These are phyloP conservation scores for Clarias macrocephalus DNA, from an alignment of 2,113 vertebrate species.

Conservation along the genomic window DNA sequence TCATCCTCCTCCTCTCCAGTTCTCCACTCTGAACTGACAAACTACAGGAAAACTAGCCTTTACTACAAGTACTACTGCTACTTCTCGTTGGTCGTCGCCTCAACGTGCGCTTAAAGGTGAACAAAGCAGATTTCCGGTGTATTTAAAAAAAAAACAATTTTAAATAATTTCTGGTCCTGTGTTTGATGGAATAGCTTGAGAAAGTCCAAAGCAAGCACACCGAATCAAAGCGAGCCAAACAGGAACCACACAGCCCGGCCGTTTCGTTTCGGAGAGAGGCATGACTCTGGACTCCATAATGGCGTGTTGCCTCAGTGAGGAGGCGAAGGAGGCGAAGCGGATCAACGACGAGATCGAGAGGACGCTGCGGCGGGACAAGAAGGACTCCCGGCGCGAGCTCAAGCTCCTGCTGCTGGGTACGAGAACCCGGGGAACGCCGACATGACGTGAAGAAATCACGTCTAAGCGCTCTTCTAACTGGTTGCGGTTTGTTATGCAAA, in stretches of 20 bases:
- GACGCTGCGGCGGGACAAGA: conserved; percentile 88
- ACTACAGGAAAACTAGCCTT: conserved; percentile 20
- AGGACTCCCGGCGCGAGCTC: conserved; percentile 81
- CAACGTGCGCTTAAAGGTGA: neutral
- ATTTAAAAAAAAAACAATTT: too few species aligned
- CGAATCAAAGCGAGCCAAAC: neutral
- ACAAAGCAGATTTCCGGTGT: neutral
- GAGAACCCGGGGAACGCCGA: conserved; percentile 18
- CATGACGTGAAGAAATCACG: neutral
- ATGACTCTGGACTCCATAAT: conserved; percentile 86
- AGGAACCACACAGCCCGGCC: too few species aligned
- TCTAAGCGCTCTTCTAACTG: neutral
- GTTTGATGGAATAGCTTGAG: conserved; percentile 21
- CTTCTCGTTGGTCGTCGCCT: neutral
- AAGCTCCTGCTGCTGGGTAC: conserved; percentile 89
- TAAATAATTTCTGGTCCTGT: too few species aligned
- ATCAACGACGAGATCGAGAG: conserved; percentile 94
- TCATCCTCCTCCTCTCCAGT: neutral
- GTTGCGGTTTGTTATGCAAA: conserved; percentile 31
- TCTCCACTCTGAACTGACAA: neutral
- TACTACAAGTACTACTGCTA: neutral
- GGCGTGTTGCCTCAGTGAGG: conserved; percentile 90
- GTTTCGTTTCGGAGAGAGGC: conserved; percentile 45
- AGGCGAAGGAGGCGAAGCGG: conserved; percentile 91
- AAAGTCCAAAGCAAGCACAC: neutral